Percentiles rank a stretch among this genome's conserved stretches.
Conservation (phyloP, 2,113 vertebrate species). For the Plecotus auritus region DNA sequence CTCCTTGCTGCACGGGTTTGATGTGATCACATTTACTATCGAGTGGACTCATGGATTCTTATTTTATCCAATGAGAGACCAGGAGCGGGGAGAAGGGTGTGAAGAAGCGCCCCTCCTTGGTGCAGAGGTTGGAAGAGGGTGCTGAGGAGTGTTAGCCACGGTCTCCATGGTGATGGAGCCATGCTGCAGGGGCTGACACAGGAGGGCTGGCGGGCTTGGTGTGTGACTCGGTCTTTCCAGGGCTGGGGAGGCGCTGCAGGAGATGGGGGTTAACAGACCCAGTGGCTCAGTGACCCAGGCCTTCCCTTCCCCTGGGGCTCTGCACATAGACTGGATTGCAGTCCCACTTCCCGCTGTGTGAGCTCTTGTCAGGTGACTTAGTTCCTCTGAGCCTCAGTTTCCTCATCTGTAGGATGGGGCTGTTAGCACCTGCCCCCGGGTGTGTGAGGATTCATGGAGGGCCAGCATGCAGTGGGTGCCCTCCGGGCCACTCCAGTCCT, state of each 20-base stretch:
- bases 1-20: background rate
- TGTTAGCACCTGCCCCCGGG: background rate
- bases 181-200: accelerated
- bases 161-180: background rate
- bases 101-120: background rate
- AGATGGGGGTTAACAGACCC: background rate
- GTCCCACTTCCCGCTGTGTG: accelerated
- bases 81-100: background rate
- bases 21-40: background rate
- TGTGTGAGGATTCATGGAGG: background rate
- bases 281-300: accelerated
- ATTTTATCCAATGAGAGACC: background rate
- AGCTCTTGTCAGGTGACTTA: background rate
- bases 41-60: background rate
- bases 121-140: background rate
- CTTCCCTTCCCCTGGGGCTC: background rate
- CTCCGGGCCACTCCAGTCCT: background rate
- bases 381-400: background rate
- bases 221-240: background rate
- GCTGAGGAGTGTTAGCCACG: accelerated
- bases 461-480: background rate
- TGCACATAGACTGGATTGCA: background rate
- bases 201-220: background rate
- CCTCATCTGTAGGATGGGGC: background rate
- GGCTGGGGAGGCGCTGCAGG: background rate